These are phyloP conservation scores for Malurus melanocephalus DNA, from an alignment of 2,113 vertebrate species.

Conservation along the genomic window DNA sequence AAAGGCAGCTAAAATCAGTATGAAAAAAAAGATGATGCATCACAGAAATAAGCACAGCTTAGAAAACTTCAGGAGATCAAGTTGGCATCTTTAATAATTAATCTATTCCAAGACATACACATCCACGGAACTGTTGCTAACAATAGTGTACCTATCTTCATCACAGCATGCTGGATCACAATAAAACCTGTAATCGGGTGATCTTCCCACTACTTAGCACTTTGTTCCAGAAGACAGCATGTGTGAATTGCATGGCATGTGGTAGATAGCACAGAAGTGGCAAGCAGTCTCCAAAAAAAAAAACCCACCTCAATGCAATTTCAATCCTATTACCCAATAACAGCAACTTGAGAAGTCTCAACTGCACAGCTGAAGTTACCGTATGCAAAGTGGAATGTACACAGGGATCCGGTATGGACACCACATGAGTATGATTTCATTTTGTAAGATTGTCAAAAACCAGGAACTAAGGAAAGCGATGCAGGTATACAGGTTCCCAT, in stretches of 20 bases:
- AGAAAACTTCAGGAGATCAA: slow-evolving; percentile 33
- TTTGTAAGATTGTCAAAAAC: not conserved
- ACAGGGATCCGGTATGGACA: not conserved
- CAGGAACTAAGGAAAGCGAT: not conserved
- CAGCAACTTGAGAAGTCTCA: not conserved
- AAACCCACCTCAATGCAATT: slow-evolving; percentile 4
- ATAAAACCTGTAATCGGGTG: slow-evolving; percentile 46
- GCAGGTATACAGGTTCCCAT: not conserved
- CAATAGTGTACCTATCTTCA: slow-evolving; percentile 22
- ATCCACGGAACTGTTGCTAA: slow-evolving; percentile 5
- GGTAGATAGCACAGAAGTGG: slow-evolving; percentile 14
- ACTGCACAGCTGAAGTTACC: not conserved
- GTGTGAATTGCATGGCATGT: slow-evolving; percentile 40
- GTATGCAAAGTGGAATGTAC: not conserved
- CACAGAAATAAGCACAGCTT: slow-evolving; percentile 52
- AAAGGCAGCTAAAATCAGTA: slow-evolving; percentile 43
- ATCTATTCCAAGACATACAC: slow-evolving; percentile 22
- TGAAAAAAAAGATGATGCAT: slow-evolving; percentile 33
- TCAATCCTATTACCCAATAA: not conserved
- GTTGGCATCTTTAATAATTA: slow-evolving; percentile 28
- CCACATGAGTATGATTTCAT: not conserved
- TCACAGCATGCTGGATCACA: slow-evolving; percentile 15
- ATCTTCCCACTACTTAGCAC: slow-evolving; percentile 48
- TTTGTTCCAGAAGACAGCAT: slow-evolving; percentile 34
- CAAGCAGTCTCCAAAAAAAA: slow-evolving; percentile 37